Evolutionary conservation across 2,113 vertebrate species (phyloP), one percentile per base, ranked within the genome.

Genomic region (Petroica traversi): DNA sequence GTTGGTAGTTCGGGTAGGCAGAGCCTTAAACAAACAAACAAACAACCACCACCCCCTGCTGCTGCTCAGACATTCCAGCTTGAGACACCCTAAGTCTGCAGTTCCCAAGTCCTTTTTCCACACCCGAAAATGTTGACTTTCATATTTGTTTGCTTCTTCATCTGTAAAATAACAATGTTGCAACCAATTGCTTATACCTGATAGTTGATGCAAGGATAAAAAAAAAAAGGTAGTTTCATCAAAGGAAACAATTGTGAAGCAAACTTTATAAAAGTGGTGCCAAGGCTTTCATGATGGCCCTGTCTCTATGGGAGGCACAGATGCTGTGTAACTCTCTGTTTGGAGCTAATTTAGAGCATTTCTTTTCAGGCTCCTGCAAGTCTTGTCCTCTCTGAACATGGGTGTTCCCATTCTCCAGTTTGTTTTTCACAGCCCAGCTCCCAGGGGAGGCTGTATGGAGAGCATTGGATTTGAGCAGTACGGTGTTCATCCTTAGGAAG

Each of bases 321-420:
- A 72, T 69, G 66, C 81, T 0, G 0, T 49, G 31, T 23, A 45
- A 81, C 19, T 59, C 11, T 81, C 36, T 67, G 76, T 54, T 93
- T 75, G 82, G 66, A 91, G 38, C 84, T 63, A 67, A 41, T 11
- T 86, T 18, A 88, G 75, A 92, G 36, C 17, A 4, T 62, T 88
- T 79, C 67, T 93, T 64, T 52, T 49, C 78, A 66, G 85, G 59
- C 67, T 94, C 43, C 57, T 92, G 61, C 0, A 1, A 86, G 79
- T 33, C 68, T 80, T 80, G 51, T 71, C 52, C 16, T 66, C 62
- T 89, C 81, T 92, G 87, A 81, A 49, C 57, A 85, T 79, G 91
- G 91, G 89, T 92, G 89, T 95, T 95, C 87, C 92, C 69, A 29
- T 64, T 78, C 69, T 72, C 89, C 38, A 12, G 38, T 73, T 95